Conservation (phyloP, 2,797 vertebrate species). For the Hippocampus kuda region DNA sequence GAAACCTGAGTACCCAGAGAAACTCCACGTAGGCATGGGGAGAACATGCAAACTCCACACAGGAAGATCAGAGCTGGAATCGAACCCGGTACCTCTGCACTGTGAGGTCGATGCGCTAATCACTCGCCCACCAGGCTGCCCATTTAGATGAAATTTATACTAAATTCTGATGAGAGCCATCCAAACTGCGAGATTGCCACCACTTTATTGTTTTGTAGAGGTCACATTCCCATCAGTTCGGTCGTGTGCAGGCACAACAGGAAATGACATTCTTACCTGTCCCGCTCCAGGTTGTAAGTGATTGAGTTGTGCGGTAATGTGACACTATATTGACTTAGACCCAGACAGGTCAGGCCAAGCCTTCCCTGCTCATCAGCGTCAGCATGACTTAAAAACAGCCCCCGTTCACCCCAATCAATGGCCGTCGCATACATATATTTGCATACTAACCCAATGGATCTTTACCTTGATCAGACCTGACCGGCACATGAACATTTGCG, state of each 20-base stretch:
- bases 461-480: constrained; percentile 58
- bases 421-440: constrained; percentile 68
- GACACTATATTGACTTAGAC: constrained; percentile 72
- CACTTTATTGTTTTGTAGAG: constrained; percentile 27
- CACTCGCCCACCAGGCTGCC: too few species aligned
- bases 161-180: neutral
- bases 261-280: constrained; percentile 54
- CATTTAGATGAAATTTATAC: too few species aligned
- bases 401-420: constrained; percentile 61
- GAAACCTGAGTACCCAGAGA: too few species aligned
- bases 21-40: too few species aligned
- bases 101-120: too few species aligned
- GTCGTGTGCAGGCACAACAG: constrained; percentile 34
- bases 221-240: constrained; percentile 41
- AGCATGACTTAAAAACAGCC: constrained; percentile 49
- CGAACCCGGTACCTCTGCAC: too few species aligned
- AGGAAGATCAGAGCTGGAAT: too few species aligned
- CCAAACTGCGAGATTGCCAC: neutral
- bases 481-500: constrained; percentile 38
- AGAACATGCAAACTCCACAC: too few species aligned
- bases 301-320: constrained; percentile 67
- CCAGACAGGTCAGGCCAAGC: constrained; percentile 67
- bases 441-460: constrained; percentile 68
- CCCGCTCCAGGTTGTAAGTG: constrained; percentile 61
- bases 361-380: constrained; percentile 67